These are phyloP conservation scores for Sussaba pulchella DNA, from an alignment of 2,888 invertebrate genomes.

Conservation along the genomic window DNA sequence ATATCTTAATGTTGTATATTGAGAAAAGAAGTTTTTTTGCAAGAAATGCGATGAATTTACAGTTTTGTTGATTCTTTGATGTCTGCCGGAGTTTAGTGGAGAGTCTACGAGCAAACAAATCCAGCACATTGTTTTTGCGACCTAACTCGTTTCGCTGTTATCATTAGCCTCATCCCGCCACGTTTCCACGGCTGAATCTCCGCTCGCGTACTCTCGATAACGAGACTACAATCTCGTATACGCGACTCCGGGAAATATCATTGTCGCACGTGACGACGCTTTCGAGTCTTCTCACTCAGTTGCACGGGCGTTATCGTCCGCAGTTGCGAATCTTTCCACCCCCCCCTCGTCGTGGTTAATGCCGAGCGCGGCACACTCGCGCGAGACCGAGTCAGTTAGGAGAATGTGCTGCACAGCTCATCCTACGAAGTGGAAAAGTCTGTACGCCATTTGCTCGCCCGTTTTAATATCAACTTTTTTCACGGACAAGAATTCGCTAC, in stretches of 20 bases:
- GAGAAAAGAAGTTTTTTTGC: not conserved
- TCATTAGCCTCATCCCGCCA: slow-evolving; percentile 15
- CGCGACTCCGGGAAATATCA: slow-evolving; percentile 71
- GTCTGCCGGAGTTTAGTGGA: too few species aligned
- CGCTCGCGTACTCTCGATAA: slow-evolving; percentile 70
- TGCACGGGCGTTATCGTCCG: slow-evolving; percentile 17
- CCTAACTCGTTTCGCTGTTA: slow-evolving; percentile 10
- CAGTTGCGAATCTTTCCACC: slow-evolving; percentile 31
- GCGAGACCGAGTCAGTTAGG: slow-evolving; percentile 55
- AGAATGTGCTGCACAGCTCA: slow-evolving; percentile 61
- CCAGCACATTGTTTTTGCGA: not conserved
- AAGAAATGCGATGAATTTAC: too few species aligned
- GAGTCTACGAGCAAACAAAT: too few species aligned
- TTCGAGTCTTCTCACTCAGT: slow-evolving; percentile 11
- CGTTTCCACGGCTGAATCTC: slow-evolving; percentile 45
- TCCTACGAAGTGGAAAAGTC: slow-evolving; percentile 75
- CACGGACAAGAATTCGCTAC: not conserved
- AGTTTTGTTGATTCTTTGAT: too few species aligned
- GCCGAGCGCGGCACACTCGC: slow-evolving; percentile 36
- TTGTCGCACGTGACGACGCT: slow-evolving; percentile 42
- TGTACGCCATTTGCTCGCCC: slow-evolving; percentile 74
- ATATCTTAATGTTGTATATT: too few species aligned
- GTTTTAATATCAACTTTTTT: slow-evolving; percentile 60
- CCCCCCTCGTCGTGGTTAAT: slow-evolving; percentile 42
- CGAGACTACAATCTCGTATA: slow-evolving; percentile 72